Conservation (phyloP, 2,888 invertebrate species). For the Oscheius sp. region DNA sequence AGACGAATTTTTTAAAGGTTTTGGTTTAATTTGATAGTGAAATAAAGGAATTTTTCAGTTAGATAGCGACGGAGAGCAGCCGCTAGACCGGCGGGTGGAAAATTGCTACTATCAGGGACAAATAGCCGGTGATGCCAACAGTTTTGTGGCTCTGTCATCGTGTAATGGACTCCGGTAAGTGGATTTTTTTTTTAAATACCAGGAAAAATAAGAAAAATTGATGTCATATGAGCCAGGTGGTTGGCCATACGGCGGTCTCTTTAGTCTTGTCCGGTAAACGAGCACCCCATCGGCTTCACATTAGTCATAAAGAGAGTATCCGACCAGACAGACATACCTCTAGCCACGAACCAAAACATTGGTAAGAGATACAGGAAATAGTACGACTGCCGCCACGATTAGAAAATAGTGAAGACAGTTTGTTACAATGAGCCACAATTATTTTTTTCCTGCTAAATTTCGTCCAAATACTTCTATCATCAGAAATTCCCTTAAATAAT, state of each 20-base stretch:
- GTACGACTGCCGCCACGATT: no score
- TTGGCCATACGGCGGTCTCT: no score
- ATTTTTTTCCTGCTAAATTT: neutral
- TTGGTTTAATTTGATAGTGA: neutral
- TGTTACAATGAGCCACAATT: neutral
- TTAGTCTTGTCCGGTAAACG: no score
- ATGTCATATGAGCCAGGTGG: no score
- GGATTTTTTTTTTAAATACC: neutral
- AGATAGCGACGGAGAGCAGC: conserved; percentile 57
- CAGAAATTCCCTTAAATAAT: neutral
- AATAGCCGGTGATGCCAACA: conserved; percentile 94
- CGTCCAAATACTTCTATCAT: neutral
- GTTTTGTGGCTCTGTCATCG: conserved; percentile 94
- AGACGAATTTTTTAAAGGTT: conserved; percentile 64
- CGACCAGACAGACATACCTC: no score
- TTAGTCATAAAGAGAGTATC: no score
- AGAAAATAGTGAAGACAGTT: no score
- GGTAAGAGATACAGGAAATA: no score
- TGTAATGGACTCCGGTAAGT: conserved; percentile 87
- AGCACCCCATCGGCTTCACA: no score
- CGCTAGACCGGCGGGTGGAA: conserved; percentile 61
- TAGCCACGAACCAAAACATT: no score
- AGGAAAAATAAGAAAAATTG: neutral
- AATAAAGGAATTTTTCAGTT: conserved; percentile 42
- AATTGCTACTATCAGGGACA: conserved; percentile 98